Percentiles rank a stretch among this genome's conserved stretches.
These are phyloP conservation scores for Piaya cayana DNA, from an alignment of 2,113 vertebrate genomes.

Conservation along the genomic window DNA sequence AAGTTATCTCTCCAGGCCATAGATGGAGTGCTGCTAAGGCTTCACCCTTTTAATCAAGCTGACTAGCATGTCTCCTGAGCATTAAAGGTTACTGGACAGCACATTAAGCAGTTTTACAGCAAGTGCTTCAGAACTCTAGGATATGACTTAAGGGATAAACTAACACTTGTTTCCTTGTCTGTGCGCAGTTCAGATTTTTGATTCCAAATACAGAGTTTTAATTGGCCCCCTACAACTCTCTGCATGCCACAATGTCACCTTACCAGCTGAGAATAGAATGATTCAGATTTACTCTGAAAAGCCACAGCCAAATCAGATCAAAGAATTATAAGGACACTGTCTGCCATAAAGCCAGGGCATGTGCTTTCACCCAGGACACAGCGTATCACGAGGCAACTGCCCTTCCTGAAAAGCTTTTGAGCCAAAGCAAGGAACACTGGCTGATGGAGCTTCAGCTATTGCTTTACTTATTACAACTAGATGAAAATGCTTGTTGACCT, in stretches of 20 bases:
- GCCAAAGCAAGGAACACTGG: neutral
- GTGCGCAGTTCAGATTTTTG: neutral
- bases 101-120: neutral
- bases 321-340: slow-evolving; percentile 65
- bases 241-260: slow-evolving; percentile 49
- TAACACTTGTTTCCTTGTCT: neutral
- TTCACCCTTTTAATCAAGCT: slow-evolving; percentile 51
- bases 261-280: slow-evolving; percentile 60
- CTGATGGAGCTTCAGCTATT: neutral
- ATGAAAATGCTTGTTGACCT: slow-evolving; percentile 41
- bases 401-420: slow-evolving; percentile 53
- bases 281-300: slow-evolving; percentile 67
- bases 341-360: slow-evolving; percentile 61
- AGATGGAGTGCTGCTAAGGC: slow-evolving; percentile 58
- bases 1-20: slow-evolving; percentile 58
- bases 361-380: slow-evolving; percentile 55
- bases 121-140: neutral
- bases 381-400: slow-evolving; percentile 15
- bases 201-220: neutral
- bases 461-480: slow-evolving; percentile 5
- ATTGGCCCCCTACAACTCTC: neutral
- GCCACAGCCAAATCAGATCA: slow-evolving; percentile 72
- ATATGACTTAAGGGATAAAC: neutral
- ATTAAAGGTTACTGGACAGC: neutral
- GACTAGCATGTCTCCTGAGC: neutral